phyloP scores from a whole-genome alignment of 2,888 invertebrate genomes.

The Limnephilus rhombicus region DNA sequence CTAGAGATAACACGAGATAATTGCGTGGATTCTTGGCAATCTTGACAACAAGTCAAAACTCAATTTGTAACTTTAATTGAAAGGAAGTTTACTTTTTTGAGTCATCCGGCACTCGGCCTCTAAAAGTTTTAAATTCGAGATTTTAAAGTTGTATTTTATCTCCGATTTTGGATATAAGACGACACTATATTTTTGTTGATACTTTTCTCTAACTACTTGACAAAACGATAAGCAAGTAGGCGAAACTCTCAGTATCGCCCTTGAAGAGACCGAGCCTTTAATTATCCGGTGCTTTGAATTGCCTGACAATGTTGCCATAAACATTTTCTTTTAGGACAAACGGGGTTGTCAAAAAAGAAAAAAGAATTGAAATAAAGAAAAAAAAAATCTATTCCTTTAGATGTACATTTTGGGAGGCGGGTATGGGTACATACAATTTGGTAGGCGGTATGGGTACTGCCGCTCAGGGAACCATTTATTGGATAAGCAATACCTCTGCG shows the following conservation, averaged over 20 bases:
- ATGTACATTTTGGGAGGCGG: too few relatives aligned
- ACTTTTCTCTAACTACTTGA: background rate
- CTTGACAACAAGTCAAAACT: constrained; percentile 56
- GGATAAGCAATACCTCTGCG: too few relatives aligned
- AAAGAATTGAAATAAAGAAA: background rate
- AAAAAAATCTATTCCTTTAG: background rate
- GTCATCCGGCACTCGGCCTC: background rate
- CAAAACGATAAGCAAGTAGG: background rate
- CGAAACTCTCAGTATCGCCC: background rate
- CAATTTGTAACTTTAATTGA: constrained; percentile 62
- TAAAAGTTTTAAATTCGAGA: background rate
- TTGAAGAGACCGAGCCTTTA: too few relatives aligned
- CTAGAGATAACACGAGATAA: constrained; percentile 41
- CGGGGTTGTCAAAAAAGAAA: background rate
- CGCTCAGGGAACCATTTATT: too few relatives aligned
- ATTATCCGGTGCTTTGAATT: too few relatives aligned
- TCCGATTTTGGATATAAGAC: background rate
- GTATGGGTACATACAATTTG: too few relatives aligned
- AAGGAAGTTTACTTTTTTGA: constrained; percentile 3
- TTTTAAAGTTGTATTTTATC: background rate
- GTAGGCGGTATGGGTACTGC: too few relatives aligned
- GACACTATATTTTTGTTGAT: too few relatives aligned
- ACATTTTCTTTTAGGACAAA: too few relatives aligned
- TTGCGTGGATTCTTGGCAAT: constrained; percentile 48
- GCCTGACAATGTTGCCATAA: too few relatives aligned